Evolutionary conservation across 2,113 vertebrate genomes (phyloP).

Genomic region (Maccullochella peelii): DNA sequence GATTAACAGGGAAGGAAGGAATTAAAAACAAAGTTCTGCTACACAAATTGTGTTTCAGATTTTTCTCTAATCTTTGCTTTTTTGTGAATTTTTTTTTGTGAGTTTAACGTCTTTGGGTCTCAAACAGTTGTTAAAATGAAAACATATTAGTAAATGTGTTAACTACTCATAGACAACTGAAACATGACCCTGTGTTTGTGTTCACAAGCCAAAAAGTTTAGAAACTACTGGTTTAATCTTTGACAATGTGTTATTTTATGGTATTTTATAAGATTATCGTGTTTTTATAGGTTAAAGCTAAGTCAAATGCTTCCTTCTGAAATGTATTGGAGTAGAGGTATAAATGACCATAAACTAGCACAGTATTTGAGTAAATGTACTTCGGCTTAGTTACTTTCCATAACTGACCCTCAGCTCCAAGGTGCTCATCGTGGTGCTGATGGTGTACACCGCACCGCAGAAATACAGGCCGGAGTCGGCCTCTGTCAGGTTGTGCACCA

Average conservation of each 20-base stretch:
- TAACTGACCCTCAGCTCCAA: slow-evolving; percentile 82
- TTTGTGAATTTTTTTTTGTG: neutral
- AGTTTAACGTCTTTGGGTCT: neutral
- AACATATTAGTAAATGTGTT: neutral
- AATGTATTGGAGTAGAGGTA: neutral
- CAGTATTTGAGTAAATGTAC: neutral
- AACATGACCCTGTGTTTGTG: neutral
- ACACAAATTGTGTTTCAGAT: neutral
- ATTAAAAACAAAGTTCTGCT: neutral
- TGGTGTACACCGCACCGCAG: slow-evolving; percentile 85
- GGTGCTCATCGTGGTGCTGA: slow-evolving; percentile 65
- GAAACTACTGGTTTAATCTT: neutral
- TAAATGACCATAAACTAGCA: neutral
- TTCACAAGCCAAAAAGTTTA: neutral
- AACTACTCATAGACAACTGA: neutral
- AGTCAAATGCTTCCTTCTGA: neutral
- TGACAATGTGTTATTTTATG: neutral
- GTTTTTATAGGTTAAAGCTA: neutral
- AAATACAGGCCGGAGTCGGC: slow-evolving; percentile 84
- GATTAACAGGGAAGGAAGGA: neutral
- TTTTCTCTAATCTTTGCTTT: neutral
- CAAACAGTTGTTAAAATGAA: neutral
- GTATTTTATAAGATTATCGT: neutral
- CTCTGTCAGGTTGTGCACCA: slow-evolving; percentile 80
- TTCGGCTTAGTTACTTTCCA: neutral